Conservation (phyloP, 2,888 invertebrate species). For the Hirtodrosophila alboralis region DNA sequence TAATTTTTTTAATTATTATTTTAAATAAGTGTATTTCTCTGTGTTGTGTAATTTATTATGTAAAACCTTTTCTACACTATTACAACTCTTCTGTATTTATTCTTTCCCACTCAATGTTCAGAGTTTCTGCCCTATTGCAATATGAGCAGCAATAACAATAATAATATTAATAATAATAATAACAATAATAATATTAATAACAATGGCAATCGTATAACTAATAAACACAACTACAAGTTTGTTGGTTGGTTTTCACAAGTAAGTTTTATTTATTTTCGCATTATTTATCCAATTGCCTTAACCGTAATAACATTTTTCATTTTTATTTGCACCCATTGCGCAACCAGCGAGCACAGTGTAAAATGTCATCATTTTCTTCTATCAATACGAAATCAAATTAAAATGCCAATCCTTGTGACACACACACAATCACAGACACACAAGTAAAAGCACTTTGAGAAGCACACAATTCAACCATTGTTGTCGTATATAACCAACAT, state of each 20-base stretch:
- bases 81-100: conserved; percentile 5
- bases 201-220: conserved; percentile 35
- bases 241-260: conserved; percentile 82
- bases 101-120: conserved; percentile 4
- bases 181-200: conserved; percentile 26
- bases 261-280: conserved; percentile 68
- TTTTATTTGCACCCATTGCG: conserved; percentile 33
- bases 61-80: conserved; percentile 2
- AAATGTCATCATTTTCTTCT: conserved; percentile 45
- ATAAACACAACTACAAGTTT: conserved; percentile 69
- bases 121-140: conserved; percentile 11
- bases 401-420: conserved; percentile 67
- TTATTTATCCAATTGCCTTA: conserved; percentile 10
- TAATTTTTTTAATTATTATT: not conserved
- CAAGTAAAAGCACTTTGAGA: conserved; percentile 3
- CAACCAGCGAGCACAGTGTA: conserved; percentile 31
- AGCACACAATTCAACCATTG: conserved; percentile 32
- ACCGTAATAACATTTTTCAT: conserved; percentile 1
- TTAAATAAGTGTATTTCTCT: not conserved
- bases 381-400: conserved; percentile 73
- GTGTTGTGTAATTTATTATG: conserved; percentile 13
- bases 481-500: conserved; percentile 28
- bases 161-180: conserved; percentile 8
- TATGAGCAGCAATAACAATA: conserved; percentile 30
- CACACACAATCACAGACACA: conserved; percentile 26